phyloP scores from a whole-genome alignment of 2,797 vertebrate species.

The Bucorvus abyssinicus region DNA sequence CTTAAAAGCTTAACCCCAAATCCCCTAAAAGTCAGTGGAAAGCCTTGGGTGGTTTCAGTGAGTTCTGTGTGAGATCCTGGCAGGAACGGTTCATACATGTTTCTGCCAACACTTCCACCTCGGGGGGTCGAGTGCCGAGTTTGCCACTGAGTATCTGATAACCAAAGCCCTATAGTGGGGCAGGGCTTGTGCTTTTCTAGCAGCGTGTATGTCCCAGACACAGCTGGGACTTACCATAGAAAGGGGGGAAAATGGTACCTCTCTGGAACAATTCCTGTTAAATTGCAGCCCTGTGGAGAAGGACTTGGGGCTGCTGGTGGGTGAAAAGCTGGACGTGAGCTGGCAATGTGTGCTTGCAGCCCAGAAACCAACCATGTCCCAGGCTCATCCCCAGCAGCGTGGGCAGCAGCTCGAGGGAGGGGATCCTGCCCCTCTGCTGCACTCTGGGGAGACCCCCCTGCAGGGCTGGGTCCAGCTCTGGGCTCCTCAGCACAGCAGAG shows the following conservation, averaged over 20 bases:
- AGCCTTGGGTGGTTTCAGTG: not conserved
- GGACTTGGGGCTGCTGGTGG: too few relatives aligned
- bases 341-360: too few relatives aligned
- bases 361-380: too few relatives aligned
- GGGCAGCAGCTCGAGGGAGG: too few relatives aligned
- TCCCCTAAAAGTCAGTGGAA: not conserved
- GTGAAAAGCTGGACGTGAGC: too few relatives aligned
- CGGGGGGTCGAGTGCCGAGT: not conserved
- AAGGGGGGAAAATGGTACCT: not conserved
- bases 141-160: not conserved
- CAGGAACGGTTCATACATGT: not conserved
- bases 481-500: too few relatives aligned
- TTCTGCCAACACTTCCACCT: not conserved
- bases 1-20: not conserved
- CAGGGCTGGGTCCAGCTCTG: too few relatives aligned
- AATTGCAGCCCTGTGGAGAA: too few relatives aligned
- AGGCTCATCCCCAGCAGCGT: too few relatives aligned
- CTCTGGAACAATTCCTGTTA: too few relatives aligned
- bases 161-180: not conserved
- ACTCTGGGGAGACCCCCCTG: too few relatives aligned
- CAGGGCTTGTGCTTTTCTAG: not conserved
- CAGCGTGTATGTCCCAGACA: not conserved
- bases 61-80: not conserved
- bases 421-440: too few relatives aligned
- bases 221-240: not conserved